Evolutionary conservation across 2,797 vertebrate species (phyloP).

Genomic region (Linurgus olivaceus): DNA sequence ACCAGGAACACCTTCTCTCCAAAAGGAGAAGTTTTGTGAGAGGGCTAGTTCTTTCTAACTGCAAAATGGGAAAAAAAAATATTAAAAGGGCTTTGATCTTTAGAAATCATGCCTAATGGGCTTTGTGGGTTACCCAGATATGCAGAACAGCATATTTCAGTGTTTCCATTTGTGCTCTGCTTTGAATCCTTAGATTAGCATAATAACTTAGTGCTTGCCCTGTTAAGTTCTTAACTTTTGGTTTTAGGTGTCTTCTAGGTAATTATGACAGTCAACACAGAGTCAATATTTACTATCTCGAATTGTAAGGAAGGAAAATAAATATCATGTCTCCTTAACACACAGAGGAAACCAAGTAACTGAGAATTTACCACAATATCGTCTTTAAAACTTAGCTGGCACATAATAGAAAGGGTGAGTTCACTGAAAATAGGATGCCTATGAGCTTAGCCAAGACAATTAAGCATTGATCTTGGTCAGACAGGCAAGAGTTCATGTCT

Average conservation of each 20-base stretch:
- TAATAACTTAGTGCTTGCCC: neutral
- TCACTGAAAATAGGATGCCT: neutral
- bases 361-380: neutral
- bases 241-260: neutral
- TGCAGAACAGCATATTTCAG: neutral
- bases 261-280: neutral
- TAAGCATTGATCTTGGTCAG: neutral
- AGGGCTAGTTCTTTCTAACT: neutral
- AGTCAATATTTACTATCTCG: neutral
- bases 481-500: neutral
- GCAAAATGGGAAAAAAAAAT: neutral
- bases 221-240: neutral
- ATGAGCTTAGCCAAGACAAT: neutral
- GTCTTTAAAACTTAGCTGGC: neutral
- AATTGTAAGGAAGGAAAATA: neutral
- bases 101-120: neutral
- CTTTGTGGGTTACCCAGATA: neutral
- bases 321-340: neutral
- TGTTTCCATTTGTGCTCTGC: neutral
- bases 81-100: neutral
- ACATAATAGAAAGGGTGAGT: neutral
- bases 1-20: neutral
- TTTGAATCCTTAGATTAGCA: neutral
- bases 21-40: neutral
- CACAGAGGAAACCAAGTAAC: neutral